Conservation (phyloP, 2,888 invertebrate species). For the Epinotia demarniana region DNA sequence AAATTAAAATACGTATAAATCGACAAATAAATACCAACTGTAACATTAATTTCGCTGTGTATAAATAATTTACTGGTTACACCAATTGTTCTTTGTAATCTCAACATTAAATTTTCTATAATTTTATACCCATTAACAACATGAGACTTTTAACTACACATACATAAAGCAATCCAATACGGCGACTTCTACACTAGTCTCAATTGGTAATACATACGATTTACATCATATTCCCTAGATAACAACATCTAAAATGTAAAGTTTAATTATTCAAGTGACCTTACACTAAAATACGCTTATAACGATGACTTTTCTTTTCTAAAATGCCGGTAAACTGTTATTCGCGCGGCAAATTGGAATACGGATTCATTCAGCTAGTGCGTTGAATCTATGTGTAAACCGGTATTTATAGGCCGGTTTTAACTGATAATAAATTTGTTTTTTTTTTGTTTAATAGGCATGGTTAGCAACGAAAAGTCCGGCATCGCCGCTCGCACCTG, state of each 20-base stretch:
- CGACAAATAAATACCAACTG: conserved; percentile 44
- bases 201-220: conserved; percentile 34
- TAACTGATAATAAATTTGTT: conserved; percentile 9
- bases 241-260: conserved; percentile 41
- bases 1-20: conserved; percentile 42
- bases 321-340: conserved; percentile 32
- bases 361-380: conserved; percentile 30
- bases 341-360: conserved; percentile 26
- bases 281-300: conserved; percentile 39
- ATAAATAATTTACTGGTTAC: conserved; percentile 33
- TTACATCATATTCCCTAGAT: conserved; percentile 32
- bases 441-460: conserved; percentile 89
- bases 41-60: conserved; percentile 36
- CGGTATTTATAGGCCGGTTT: conserved; percentile 37
- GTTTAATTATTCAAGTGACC: conserved; percentile 37
- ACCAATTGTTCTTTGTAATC: conserved; percentile 36
- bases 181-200: conserved; percentile 27
- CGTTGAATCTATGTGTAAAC: conserved; percentile 38
- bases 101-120: conserved; percentile 30
- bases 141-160: conserved; percentile 30
- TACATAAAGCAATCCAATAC: conserved; percentile 32
- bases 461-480: conserved; percentile 98
- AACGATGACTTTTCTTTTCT: conserved; percentile 29
- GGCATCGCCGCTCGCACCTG: conserved; percentile 93
- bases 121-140: conserved; percentile 29